A percentile compares a stretch with the other conserved stretches of the same genome.
Conservation (phyloP, 2,888 invertebrate genomes). For the Dryadula phaetusa region DNA sequence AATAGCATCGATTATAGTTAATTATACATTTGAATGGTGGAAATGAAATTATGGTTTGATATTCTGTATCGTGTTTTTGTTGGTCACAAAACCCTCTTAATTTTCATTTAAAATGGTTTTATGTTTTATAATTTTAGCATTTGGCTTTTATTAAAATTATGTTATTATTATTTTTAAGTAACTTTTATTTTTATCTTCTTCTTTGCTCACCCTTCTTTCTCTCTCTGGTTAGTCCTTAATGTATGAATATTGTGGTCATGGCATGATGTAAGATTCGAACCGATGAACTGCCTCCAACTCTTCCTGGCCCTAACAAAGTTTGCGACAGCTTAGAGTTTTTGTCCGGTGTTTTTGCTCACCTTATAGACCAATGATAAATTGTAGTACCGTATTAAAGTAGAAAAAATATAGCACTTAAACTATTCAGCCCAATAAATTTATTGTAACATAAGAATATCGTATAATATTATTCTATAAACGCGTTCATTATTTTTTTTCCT, state of each 20-base stretch:
- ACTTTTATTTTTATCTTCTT: background rate
- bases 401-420: too few species aligned
- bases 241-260: too few species aligned
- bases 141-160: background rate
- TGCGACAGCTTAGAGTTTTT: too few species aligned
- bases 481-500: background rate
- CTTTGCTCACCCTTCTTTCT: too few species aligned
- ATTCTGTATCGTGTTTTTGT: background rate
- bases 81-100: background rate
- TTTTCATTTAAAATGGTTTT: background rate
- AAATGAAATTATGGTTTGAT: conserved; percentile 10
- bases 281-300: too few species aligned
- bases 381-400: too few species aligned
- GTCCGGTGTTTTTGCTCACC: too few species aligned
- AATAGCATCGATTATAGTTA: conserved; percentile 11
- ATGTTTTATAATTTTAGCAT: background rate
- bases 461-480: background rate
- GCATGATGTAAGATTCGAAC: too few species aligned
- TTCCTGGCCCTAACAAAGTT: too few species aligned
- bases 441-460: background rate
- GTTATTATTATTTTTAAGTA: background rate
- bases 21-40: conserved; percentile 2
- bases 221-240: too few species aligned
- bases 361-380: too few species aligned
- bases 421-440: too few species aligned